Conservation (phyloP, 2,797 vertebrate genomes). For the Parauchenoglanis ngamensis region DNA sequence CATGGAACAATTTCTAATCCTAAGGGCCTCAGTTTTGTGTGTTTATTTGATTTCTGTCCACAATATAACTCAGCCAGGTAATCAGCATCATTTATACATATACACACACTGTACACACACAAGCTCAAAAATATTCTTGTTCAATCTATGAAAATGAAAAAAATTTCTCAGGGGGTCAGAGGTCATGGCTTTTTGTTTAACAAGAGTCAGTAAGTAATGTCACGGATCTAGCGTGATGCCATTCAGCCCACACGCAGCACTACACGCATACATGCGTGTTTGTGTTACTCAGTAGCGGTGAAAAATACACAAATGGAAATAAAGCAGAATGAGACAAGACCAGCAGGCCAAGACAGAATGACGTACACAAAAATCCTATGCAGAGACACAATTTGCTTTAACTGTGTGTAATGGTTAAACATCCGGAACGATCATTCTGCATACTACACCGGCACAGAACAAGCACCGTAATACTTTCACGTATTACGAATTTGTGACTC, state of each 20-base stretch:
- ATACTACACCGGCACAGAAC: not conserved
- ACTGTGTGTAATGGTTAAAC: not conserved
- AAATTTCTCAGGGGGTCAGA: not conserved
- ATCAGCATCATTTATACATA: not conserved
- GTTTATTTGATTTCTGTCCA: constrained; percentile 25
- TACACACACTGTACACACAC: constrained; percentile 4
- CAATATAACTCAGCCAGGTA: not conserved
- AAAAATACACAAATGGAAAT: not conserved
- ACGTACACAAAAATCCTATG: not conserved
- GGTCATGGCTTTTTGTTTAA: constrained; percentile 33
- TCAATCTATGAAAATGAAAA: not conserved
- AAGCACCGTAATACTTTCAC: not conserved
- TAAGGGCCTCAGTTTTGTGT: constrained; percentile 8
- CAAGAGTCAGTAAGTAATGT: constrained; percentile 23
- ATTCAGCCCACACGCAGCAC: not conserved
- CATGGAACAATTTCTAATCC: constrained; percentile 13
- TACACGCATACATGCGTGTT: not conserved
- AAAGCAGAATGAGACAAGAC: not conserved
- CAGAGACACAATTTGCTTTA: not conserved
- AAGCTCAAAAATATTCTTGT: not conserved
- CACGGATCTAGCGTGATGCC: constrained; percentile 21
- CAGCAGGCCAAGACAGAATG: not conserved
- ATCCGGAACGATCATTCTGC: not conserved
- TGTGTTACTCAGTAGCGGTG: not conserved
- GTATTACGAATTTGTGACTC: not conserved